These are phyloP conservation scores for Lithobates pipiens DNA, from an alignment of 2,797 vertebrate genomes.

Conservation along the genomic window DNA sequence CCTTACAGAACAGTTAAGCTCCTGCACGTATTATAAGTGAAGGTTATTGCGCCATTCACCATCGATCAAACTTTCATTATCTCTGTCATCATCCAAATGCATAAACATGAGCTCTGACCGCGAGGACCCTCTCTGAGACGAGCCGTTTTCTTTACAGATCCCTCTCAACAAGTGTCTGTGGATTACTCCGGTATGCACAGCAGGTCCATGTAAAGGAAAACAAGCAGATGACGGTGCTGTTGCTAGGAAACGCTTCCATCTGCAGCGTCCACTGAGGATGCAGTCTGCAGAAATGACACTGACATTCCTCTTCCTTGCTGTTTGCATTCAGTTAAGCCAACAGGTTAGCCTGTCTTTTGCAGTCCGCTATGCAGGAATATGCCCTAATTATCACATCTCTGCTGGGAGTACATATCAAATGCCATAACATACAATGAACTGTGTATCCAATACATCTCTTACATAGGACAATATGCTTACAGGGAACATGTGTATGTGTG, in stretches of 20 bases:
- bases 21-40: neutral
- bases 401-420: neutral
- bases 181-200: neutral
- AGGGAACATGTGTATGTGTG: neutral
- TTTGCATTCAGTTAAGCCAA: slow-evolving; percentile 20
- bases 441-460: neutral
- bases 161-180: neutral
- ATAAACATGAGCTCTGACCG: neutral
- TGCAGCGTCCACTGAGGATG: slow-evolving; percentile 24
- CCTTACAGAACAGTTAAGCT: neutral
- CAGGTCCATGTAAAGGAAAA: neutral
- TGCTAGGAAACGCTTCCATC: slow-evolving; percentile 34
- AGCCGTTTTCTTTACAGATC: neutral
- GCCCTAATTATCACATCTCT: neutral
- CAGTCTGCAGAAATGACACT: slow-evolving; percentile 18
- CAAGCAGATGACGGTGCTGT: slow-evolving; percentile 13
- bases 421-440: neutral
- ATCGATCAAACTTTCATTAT: neutral
- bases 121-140: neutral
- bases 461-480: neutral
- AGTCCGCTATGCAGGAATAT: neutral
- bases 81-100: neutral
- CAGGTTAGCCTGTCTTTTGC: slow-evolving; percentile 21
- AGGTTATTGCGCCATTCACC: neutral
- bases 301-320: slow-evolving; percentile 14